These are phyloP conservation scores for Habrosyne pyritoides DNA, from an alignment of 2,888 invertebrate genomes.

Conservation along the genomic window DNA sequence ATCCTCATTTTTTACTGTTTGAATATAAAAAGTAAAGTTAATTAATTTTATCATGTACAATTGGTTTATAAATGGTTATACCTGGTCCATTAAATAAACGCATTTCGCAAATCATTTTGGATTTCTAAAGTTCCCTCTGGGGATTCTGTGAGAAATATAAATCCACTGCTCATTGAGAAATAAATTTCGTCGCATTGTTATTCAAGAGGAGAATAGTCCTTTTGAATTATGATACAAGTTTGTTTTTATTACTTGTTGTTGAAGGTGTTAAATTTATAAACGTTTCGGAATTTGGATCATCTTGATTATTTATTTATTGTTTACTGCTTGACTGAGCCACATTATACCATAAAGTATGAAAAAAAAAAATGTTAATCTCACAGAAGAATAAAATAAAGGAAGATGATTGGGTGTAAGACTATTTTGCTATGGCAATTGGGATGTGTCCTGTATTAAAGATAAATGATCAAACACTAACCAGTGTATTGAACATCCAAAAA, in stretches of 20 bases:
- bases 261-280: conserved; percentile 14
- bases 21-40: too few species aligned
- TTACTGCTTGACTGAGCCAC: not conserved
- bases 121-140: conserved; percentile 43
- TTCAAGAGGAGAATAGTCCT: conserved; percentile 46
- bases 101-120: conserved; percentile 42
- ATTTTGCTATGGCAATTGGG: too few species aligned
- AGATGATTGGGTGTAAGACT: too few species aligned
- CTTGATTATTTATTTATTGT: not conserved
- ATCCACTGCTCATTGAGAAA: conserved; percentile 52
- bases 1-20: too few species aligned
- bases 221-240: conserved; percentile 59
- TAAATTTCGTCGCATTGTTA: conserved; percentile 61
- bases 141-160: conserved; percentile 48
- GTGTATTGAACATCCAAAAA: too few species aligned
- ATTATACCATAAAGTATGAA: not conserved
- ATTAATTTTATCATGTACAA: too few species aligned
- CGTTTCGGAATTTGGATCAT: not conserved
- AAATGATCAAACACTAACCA: too few species aligned
- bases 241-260: conserved; percentile 51
- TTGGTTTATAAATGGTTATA: too few species aligned
- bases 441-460: too few species aligned
- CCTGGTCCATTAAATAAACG: conserved; percentile 17
- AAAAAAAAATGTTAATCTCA: not conserved
- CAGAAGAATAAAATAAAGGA: not conserved